Base-by-base conservation (phyloP, 2,113 vertebrate species). In the Tragelaphus scriptus region DNA sequence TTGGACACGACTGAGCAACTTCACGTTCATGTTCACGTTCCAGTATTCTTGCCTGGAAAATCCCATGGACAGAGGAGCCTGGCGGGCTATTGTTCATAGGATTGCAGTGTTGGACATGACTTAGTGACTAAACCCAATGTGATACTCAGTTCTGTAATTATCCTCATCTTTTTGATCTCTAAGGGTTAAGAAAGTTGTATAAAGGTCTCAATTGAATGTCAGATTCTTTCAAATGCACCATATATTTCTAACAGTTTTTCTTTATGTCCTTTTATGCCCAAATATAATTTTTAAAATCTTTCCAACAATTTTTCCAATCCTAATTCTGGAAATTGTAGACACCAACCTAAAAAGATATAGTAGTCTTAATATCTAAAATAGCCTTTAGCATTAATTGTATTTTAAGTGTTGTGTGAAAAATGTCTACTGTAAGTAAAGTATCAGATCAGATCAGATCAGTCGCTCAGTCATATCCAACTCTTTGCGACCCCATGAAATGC, bases 331-430 rank as follows among this genome's bases (percentile, higher is more conserved):
- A 82, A 0, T 79, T 91, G 3, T 59, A 89, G 71, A 36, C 30
- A 87, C 1, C 7, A 71, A 80, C 15, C 5, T 94, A 36, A 80
- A 97, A 30, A 75, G 36, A 81, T 58, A n/a, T 0, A 80, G 19
- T 85, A 53, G 51, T 85, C 85, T n/a, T 71, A 61, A 63, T 71
- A 85, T 84, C 8, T n/a, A 17, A 91, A 95, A 75, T 63, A 3
- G 4, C 2, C 21, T 65, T 89, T 7, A 21, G n/a, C 40, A 3
- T 61, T 89, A 95, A 91, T 85, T 95, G 51, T 53, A 79, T 94
- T 94, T 93, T 94, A 84, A 90, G 61, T 91, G 71, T 95, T 77
- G 93, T 96, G 91, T 95, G 93, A 97, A 95, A 55, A 36, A 55
- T 44, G 56, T 87, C 92, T 58, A 58, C 40, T 87, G 0, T 89